Percentiles rank a stretch among this genome's conserved stretches.
These are phyloP conservation scores for Ictalurus furcatus DNA, from an alignment of 2,113 vertebrate genomes.

Conservation along the genomic window DNA sequence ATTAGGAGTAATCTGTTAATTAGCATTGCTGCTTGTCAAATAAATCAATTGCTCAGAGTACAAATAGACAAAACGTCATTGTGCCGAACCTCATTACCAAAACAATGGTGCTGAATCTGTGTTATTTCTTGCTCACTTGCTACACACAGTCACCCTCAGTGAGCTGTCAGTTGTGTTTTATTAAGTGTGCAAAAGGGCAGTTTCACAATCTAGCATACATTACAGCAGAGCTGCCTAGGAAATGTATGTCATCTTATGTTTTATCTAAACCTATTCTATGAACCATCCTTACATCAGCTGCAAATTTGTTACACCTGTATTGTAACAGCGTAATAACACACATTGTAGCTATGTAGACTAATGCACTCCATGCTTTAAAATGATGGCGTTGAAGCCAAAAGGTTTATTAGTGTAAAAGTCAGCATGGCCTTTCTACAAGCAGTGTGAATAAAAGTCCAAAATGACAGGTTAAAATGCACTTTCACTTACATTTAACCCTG, in stretches of 20 bases:
- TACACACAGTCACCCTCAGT: not conserved
- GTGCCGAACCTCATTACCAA: conserved; percentile 21
- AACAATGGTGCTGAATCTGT: conserved; percentile 1
- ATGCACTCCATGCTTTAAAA: conserved; percentile 8
- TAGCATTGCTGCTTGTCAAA: conserved; percentile 25
- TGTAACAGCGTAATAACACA: conserved; percentile 22
- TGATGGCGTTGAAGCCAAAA: conserved; percentile 3
- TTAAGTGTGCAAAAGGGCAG: not conserved
- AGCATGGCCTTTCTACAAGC: conserved; percentile 68
- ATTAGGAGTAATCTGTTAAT: conserved; percentile 29
- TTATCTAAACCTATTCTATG: not conserved
- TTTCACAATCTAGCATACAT: not conserved
- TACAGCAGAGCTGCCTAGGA: not conserved
- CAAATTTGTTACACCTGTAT: not conserved
- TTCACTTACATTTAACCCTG: conserved; percentile 74
- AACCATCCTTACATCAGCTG: not conserved
- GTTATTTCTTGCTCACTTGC: conserved; percentile 17
- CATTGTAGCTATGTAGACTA: not conserved
- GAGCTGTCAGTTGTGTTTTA: conserved; percentile 13
- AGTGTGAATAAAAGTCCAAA: conserved; percentile 72
- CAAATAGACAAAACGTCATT: not conserved
- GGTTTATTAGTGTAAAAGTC: conserved; percentile 43
- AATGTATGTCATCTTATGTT: not conserved
- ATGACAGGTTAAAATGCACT: conserved; percentile 74
- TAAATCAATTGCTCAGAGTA: conserved; percentile 20